A percentile compares a stretch with the other conserved stretches of the same genome.
Evolutionary conservation across 2,113 vertebrate genomes (phyloP).

Genomic region (Todiramphus saurophagus): DNA sequence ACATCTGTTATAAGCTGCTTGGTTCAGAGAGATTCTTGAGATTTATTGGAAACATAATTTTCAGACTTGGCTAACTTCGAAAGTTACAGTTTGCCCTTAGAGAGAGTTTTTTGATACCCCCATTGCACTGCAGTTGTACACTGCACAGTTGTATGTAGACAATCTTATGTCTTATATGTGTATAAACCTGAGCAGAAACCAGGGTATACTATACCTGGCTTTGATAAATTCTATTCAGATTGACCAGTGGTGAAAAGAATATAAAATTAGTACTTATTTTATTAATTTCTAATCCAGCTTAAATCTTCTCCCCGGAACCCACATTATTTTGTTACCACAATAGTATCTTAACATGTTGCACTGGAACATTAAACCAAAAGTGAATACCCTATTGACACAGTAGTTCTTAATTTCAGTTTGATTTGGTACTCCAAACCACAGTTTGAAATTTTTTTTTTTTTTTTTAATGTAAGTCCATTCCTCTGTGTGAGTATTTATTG

Average conservation of each 20-base stretch:
- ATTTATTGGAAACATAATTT: conserved; percentile 23
- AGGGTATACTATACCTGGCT: neutral
- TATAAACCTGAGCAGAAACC: neutral
- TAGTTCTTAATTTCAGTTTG: neutral
- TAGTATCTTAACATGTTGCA: neutral
- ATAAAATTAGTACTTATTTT: neutral
- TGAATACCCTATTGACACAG: neutral
- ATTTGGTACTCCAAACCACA: neutral
- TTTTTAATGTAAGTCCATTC: neutral
- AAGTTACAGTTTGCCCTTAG: neutral
- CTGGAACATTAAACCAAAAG: neutral
- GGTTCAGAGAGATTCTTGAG: neutral
- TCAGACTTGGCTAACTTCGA: neutral
- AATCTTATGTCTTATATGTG: neutral
- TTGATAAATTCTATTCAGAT: neutral
- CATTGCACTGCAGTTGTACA: neutral
- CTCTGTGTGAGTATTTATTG: neutral
- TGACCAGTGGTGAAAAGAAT: neutral
- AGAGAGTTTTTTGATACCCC: neutral
- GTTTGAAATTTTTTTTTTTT: neutral
- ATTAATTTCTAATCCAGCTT: neutral
- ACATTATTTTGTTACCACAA: neutral
- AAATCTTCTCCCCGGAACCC: neutral
- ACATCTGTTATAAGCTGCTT: neutral
- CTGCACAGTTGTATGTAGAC: neutral